Conservation (phyloP, 2,113 vertebrate species). For the Dipodomys ordii region DNA sequence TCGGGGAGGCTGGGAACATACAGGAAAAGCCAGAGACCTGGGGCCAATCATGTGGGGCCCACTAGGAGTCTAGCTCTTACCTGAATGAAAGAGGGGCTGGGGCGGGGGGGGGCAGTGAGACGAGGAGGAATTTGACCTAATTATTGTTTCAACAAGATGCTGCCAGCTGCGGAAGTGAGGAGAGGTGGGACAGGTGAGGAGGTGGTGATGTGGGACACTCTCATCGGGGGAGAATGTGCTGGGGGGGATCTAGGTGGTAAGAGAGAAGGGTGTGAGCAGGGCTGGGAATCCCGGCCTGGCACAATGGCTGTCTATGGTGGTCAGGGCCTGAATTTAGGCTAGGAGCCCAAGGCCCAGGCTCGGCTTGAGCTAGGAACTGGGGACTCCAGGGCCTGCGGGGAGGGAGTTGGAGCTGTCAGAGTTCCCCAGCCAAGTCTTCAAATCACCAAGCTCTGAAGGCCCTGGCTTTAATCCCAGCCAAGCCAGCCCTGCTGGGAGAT, state of each 20-base stretch:
- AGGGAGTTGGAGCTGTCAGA: no score
- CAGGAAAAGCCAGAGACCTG: background rate
- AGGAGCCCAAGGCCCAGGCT: background rate
- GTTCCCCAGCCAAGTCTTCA: background rate
- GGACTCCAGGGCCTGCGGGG: background rate
- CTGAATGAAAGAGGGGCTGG: background rate
- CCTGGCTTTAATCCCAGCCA: background rate
- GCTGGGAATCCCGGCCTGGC: no score
- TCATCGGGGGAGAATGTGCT: background rate
- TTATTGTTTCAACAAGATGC: background rate
- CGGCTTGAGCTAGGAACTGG: background rate
- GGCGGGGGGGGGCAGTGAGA: no score
- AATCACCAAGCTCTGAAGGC: accelerated
- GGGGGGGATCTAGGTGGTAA: no score
- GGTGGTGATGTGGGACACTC: no score
- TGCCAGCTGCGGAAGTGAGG: no score
- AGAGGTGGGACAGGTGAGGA: no score
- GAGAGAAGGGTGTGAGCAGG: background rate
- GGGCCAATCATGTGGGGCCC: background rate
- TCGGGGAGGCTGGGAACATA: background rate
- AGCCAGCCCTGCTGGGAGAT: no score
- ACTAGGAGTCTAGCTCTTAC: background rate
- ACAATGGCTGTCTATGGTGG: no score
- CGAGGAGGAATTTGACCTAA: background rate
- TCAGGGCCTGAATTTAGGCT: accelerated